phyloP scores from a whole-genome alignment of 2,797 vertebrate species.

The Coreius guichenoti region DNA sequence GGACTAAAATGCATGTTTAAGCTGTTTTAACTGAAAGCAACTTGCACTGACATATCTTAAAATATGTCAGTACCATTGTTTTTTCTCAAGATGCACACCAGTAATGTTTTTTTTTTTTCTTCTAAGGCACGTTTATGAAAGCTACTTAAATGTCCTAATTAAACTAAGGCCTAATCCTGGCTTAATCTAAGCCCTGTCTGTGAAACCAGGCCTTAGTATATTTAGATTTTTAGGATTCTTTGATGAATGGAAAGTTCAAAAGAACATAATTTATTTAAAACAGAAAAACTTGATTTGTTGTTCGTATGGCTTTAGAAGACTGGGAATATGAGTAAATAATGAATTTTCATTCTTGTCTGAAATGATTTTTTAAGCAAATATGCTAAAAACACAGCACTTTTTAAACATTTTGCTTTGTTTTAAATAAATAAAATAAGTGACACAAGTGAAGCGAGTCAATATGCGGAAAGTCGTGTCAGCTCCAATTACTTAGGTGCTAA shows the following conservation, averaged over 20 bases:
- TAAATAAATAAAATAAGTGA: conserved; percentile 6
- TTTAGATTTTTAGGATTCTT: not conserved
- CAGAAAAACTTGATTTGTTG: not conserved
- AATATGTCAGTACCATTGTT: too few relatives aligned
- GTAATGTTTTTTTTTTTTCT: too few relatives aligned
- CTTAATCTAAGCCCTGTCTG: too few relatives aligned
- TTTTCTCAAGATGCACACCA: too few relatives aligned
- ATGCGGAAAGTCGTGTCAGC: not conserved
- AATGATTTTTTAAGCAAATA: not conserved
- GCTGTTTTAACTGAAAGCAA: too few relatives aligned
- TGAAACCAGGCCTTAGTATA: too few relatives aligned
- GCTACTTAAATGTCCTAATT: too few relatives aligned
- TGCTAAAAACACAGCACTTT: not conserved
- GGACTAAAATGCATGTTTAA: too few relatives aligned
- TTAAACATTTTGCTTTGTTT: not conserved
- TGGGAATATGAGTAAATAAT: not conserved
- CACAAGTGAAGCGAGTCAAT: not conserved
- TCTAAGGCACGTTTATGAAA: too few relatives aligned
- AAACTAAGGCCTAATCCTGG: too few relatives aligned
- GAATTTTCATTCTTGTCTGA: not conserved
- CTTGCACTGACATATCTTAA: too few relatives aligned
- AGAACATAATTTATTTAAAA: not conserved
- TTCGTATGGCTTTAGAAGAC: not conserved
- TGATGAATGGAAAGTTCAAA: not conserved
- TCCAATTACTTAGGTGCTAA: conserved; percentile 30